Conservation (phyloP, 1,140 invertebrate genomes). For the Aphidius ervi region DNA sequence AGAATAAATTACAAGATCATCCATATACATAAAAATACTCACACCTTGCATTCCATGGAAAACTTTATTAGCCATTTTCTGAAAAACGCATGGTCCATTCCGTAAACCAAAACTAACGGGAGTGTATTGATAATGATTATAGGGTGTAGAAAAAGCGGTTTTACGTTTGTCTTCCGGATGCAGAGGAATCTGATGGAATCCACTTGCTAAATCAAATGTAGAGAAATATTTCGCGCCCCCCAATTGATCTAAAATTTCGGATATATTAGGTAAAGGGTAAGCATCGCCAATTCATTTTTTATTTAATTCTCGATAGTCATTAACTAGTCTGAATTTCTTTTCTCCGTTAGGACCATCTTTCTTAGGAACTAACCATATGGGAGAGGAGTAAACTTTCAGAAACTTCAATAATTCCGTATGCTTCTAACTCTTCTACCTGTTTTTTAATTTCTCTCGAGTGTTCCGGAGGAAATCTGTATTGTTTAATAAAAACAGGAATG, state of each 20-base stretch:
- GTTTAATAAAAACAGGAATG: slow-evolving; percentile 8
- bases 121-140: slow-evolving; percentile 1
- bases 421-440: slow-evolving; percentile 10
- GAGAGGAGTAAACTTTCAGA: slow-evolving; percentile 1
- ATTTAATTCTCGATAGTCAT: slow-evolving; percentile 9
- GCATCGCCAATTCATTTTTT: slow-evolving; percentile 13
- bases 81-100: too few species aligned
- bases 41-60: too few species aligned
- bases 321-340: slow-evolving; percentile 11
- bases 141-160: slow-evolving; percentile 13
- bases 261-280: slow-evolving; percentile 4
- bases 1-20: too few species aligned
- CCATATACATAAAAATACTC: too few species aligned
- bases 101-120: too few species aligned
- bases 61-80: too few species aligned
- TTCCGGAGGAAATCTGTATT: slow-evolving; percentile 8
- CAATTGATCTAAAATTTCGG: slow-evolving; percentile 7
- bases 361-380: slow-evolving; percentile 13
- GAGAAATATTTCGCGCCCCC: slow-evolving; percentile 2
- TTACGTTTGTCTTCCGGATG: slow-evolving; percentile 1
- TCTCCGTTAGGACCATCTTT: slow-evolving; percentile 7
- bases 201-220: slow-evolving; percentile 11
- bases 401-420: slow-evolving; percentile 11
- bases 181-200: slow-evolving; percentile 10
- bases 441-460: slow-evolving; percentile 11